phyloP scores from a whole-genome alignment of 1,140 invertebrate genomes.

The Carposina sasakii region DNA sequence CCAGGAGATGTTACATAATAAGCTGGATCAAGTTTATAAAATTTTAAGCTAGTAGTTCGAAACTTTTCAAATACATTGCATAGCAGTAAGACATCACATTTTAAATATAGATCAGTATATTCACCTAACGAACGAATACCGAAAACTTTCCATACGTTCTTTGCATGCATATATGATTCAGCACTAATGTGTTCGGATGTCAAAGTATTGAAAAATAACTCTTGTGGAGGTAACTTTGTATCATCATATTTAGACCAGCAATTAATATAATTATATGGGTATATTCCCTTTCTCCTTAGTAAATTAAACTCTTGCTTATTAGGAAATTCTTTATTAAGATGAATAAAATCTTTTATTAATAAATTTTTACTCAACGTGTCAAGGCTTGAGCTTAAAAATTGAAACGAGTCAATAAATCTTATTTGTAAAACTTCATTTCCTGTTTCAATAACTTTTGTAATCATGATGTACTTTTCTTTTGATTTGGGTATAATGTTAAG shows the following conservation, averaged over 20 bases:
- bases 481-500: constrained; percentile 48
- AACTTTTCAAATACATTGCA: constrained; percentile 71
- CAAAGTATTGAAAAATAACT: constrained; percentile 47
- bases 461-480: too few species aligned
- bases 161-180: constrained; percentile 59
- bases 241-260: constrained; percentile 38
- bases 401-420: constrained; percentile 43
- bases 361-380: constrained; percentile 24
- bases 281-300: constrained; percentile 40
- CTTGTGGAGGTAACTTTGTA: constrained; percentile 29
- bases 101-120: constrained; percentile 61
- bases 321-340: constrained; percentile 21
- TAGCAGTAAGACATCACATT: constrained; percentile 49
- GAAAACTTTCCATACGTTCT: constrained; percentile 66
- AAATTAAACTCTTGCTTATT: constrained; percentile 33
- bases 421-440: constrained; percentile 27
- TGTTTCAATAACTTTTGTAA: constrained; percentile 31
- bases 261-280: constrained; percentile 43
- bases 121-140: constrained; percentile 47
- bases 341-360: constrained; percentile 37
- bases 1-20: too few species aligned
- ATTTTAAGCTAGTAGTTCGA: constrained; percentile 33
- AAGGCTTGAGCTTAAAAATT: constrained; percentile 32
- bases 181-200: constrained; percentile 28
- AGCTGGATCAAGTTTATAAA: too few species aligned